Evolutionary conservation across 2,113 vertebrate species (phyloP).

Genomic region (Proteles cristata): DNA sequence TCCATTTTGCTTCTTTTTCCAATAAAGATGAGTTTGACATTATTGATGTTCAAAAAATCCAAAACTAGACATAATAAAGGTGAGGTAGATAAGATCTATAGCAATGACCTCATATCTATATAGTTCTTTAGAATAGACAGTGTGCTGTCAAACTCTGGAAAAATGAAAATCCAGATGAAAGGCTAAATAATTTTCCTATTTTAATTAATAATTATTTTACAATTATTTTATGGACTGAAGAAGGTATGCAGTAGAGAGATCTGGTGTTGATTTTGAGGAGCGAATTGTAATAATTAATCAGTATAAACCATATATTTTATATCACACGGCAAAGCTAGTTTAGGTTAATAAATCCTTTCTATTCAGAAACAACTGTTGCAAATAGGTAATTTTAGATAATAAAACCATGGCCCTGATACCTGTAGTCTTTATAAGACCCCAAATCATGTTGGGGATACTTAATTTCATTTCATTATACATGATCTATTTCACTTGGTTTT

Average conservation of each 20-base stretch:
- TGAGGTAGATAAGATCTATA: background rate
- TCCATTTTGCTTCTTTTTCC: background rate
- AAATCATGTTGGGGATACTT: constrained; percentile 10
- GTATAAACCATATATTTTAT: background rate
- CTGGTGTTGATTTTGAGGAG: background rate
- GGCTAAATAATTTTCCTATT: background rate
- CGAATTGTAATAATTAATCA: background rate
- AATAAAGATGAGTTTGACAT: constrained; percentile 55
- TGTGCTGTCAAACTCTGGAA: background rate
- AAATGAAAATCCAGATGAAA: background rate
- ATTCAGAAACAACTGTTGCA: constrained; percentile 25
- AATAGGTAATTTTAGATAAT: background rate
- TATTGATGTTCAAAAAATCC: constrained; percentile 54
- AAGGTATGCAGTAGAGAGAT: background rate
- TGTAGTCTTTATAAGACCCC: constrained; percentile 13
- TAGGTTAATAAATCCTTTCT: constrained; percentile 32
- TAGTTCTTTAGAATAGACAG: background rate
- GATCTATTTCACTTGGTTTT: constrained; percentile 69
- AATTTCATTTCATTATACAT: background rate
- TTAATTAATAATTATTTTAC: background rate
- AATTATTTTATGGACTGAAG: background rate
- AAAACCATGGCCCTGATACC: constrained; percentile 35
- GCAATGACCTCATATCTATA: background rate
- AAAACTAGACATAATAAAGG: constrained; percentile 45
- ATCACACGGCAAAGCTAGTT: constrained; percentile 1